phyloP scores from a whole-genome alignment of 2,888 invertebrate genomes.

The Stomorhina lunata region DNA sequence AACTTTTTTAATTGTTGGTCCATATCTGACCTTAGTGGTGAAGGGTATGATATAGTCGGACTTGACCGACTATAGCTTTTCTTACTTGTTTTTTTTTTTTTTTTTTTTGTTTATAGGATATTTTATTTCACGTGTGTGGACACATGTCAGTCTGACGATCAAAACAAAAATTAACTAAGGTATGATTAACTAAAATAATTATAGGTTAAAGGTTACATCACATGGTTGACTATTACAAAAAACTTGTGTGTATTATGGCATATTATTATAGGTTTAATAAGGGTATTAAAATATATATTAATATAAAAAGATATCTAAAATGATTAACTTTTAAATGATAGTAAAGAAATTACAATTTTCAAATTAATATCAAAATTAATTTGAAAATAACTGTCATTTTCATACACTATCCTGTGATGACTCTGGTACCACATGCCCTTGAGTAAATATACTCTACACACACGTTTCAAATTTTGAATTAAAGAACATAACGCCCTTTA shows the following conservation, averaged over 20 bases:
- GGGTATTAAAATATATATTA: neutral
- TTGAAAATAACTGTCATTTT: constrained; percentile 60
- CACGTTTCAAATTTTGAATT: constrained; percentile 18
- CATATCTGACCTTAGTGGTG: too few relatives aligned
- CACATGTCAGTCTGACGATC: constrained; percentile 18
- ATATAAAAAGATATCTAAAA: neutral
- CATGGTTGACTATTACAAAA: constrained; percentile 31
- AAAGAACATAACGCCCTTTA: constrained; percentile 41
- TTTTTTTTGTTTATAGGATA: neutral
- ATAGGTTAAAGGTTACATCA: constrained; percentile 50
- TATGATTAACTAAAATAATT: constrained; percentile 53
- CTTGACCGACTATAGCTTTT: too few relatives aligned
- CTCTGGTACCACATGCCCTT: neutral
- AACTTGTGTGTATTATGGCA: too few relatives aligned
- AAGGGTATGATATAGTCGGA: too few relatives aligned
- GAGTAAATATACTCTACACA: constrained; percentile 31
- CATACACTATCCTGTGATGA: constrained; percentile 28
- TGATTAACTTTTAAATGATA: neutral
- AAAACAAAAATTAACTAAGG: neutral
- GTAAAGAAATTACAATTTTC: neutral
- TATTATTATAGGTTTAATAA: neutral
- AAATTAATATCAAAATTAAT: constrained; percentile 50
- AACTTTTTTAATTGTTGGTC: too few relatives aligned
- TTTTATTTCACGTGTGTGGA: neutral
- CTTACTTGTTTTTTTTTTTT: too few relatives aligned